Evolutionary conservation across 1,140 invertebrate genomes (phyloP).

Genomic region (Drosophila yakuba): DNA sequence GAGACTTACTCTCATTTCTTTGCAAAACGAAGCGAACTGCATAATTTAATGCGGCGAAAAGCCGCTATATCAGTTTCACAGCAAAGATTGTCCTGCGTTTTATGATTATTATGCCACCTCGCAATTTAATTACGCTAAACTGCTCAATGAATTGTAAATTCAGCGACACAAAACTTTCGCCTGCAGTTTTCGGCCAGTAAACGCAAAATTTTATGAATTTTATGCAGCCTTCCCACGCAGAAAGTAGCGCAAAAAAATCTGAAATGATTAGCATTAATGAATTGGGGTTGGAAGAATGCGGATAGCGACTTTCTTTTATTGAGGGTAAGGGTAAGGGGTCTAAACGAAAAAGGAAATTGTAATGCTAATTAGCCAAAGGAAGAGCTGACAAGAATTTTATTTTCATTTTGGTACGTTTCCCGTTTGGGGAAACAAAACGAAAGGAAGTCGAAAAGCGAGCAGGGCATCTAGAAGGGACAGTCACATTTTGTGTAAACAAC

Average conservation of each 20-base stretch:
- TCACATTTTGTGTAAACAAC: constrained; percentile 76
- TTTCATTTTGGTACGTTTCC: constrained; percentile 36
- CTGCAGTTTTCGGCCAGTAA: constrained; percentile 25
- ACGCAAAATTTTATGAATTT: constrained; percentile 36
- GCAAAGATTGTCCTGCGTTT: constrained; percentile 25
- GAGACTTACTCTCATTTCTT: not conserved
- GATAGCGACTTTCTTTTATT: constrained; percentile 22
- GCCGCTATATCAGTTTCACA: constrained; percentile 33
- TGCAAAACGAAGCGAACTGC: constrained; percentile 12
- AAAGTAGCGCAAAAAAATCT: constrained; percentile 65
- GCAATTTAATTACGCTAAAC: constrained; percentile 80
- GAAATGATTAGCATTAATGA: constrained; percentile 84
- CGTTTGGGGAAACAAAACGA: constrained; percentile 1
- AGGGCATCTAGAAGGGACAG: constrained; percentile 22
- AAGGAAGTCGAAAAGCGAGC: constrained; percentile 1
- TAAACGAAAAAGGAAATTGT: constrained; percentile 75
- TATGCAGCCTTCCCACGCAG: constrained; percentile 53
- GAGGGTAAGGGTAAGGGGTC: constrained; percentile 41
- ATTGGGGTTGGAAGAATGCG: constrained; percentile 48
- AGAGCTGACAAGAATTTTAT: constrained; percentile 68
- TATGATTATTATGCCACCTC: constrained; percentile 67
- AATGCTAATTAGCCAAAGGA: constrained; percentile 80
- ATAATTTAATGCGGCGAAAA: constrained; percentile 51
- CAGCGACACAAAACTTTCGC: constrained; percentile 46
- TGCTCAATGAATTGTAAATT: constrained; percentile 83